phyloP scores from a whole-genome alignment of 2,888 invertebrate species.

The Petrolisthes manimaculis region DNA sequence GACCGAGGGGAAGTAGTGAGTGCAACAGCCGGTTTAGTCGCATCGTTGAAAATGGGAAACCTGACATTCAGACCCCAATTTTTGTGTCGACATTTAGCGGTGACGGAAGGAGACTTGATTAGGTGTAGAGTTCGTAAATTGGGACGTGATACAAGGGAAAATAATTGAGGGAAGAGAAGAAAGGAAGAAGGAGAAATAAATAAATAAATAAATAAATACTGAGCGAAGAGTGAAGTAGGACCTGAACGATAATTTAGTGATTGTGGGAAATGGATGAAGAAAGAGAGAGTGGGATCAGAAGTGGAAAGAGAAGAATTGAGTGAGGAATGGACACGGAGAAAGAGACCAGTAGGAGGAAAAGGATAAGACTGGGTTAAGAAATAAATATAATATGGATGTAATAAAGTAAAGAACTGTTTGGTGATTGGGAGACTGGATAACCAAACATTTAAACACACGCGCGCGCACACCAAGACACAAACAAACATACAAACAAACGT shows the following conservation, averaged over 20 bases:
- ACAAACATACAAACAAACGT: no score
- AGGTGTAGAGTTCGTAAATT: slow-evolving; percentile 51
- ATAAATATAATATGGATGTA: neutral
- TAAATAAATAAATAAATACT: neutral
- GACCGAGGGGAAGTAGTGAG: slow-evolving; percentile 43
- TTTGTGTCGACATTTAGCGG: slow-evolving; percentile 60
- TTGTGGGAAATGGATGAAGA: neutral
- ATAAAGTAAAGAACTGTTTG: neutral
- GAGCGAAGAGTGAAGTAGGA: neutral
- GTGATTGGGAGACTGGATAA: no score
- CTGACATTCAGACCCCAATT: slow-evolving; percentile 58
- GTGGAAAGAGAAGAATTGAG: neutral
- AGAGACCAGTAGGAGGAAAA: neutral
- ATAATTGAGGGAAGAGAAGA: neutral
- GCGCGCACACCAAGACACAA: no score
- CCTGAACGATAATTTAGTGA: neutral
- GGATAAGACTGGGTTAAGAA: neutral
- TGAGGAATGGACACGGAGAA: neutral
- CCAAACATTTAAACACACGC: no score
- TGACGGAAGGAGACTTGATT: slow-evolving; percentile 53
- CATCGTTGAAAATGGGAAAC: slow-evolving; percentile 60
- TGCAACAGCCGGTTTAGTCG: slow-evolving; percentile 58
- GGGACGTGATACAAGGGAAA: neutral
- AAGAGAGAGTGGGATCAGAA: neutral
- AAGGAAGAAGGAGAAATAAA: slow-evolving; percentile 5